Evolutionary conservation across 2,113 vertebrate genomes (phyloP).

Genomic region (Charadrius vociferus): DNA sequence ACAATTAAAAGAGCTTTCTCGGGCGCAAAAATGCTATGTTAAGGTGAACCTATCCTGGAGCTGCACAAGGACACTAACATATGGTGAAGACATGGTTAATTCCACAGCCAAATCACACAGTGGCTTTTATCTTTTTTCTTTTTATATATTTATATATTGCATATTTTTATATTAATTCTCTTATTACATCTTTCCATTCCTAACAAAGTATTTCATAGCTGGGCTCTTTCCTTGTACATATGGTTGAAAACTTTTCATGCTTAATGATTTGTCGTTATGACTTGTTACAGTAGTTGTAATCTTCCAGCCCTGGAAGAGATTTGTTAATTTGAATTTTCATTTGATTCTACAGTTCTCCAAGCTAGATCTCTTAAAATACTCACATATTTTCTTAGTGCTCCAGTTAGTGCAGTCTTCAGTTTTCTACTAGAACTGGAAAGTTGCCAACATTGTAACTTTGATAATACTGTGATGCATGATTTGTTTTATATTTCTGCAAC

Average conservation of each 20-base stretch:
- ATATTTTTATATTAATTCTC: neutral
- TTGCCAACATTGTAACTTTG: neutral
- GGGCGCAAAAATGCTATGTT: neutral
- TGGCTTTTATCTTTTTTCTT: neutral
- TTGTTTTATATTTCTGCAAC: neutral
- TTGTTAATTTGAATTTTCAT: neutral
- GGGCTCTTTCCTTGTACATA: neutral
- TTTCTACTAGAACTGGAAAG: neutral
- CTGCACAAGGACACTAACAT: neutral
- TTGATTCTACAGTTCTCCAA: neutral
- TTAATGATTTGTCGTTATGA: neutral
- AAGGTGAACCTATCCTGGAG: neutral
- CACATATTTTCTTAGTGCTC: neutral
- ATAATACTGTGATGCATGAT: neutral
- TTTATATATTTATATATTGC: neutral
- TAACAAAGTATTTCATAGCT: neutral
- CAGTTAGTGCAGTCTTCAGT: neutral
- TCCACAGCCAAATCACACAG: neutral
- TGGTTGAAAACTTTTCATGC: neutral
- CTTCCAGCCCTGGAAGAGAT: neutral
- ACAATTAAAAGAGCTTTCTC: neutral
- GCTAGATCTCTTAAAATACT: neutral
- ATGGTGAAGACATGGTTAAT: neutral
- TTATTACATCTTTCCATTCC: neutral
- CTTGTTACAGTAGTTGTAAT: neutral